Conservation (phyloP, 2,113 vertebrate genomes). For the Mirounga angustirostris region DNA sequence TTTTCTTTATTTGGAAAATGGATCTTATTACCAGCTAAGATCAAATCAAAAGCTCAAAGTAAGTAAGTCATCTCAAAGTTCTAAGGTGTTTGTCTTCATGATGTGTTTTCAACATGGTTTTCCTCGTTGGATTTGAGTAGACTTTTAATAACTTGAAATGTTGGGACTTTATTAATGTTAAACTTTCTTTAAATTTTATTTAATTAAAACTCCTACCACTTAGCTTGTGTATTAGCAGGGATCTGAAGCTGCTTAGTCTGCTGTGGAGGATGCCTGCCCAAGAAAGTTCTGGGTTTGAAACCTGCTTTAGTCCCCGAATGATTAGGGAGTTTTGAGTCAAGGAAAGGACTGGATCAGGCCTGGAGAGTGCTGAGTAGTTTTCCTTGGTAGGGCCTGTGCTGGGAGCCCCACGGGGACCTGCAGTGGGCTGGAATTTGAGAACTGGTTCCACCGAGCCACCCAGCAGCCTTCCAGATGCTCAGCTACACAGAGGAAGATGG, state of each 20-base stretch:
- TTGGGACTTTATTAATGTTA: neutral
- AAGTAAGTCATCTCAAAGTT: slow-evolving; percentile 11
- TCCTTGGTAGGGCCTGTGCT: neutral
- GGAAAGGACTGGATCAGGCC: neutral
- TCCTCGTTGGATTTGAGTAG: slow-evolving; percentile 36
- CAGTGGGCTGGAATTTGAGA: no score
- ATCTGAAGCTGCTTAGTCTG: neutral
- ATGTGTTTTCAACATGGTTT: slow-evolving; percentile 48
- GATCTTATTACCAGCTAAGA: neutral
- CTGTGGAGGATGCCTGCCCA: neutral
- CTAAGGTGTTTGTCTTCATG: neutral
- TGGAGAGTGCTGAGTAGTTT: neutral
- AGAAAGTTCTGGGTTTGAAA: slow-evolving; percentile 32
- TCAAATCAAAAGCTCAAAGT: slow-evolving; percentile 15
- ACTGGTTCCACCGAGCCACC: neutral
- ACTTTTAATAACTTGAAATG: slow-evolving; percentile 67
- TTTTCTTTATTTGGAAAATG: slow-evolving; percentile 67
- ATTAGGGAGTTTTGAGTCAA: neutral
- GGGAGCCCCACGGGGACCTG: neutral
- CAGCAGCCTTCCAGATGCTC: neutral
- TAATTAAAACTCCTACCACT: neutral
- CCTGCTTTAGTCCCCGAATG: neutral
- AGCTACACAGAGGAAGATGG: neutral
- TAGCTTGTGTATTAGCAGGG: neutral
- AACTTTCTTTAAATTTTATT: slow-evolving; percentile 18